A percentile compares a stretch with the other conserved stretches of the same genome.
Evolutionary conservation across 2,113 vertebrate genomes (phyloP).

Genomic region (Sceloporus undulatus): DNA sequence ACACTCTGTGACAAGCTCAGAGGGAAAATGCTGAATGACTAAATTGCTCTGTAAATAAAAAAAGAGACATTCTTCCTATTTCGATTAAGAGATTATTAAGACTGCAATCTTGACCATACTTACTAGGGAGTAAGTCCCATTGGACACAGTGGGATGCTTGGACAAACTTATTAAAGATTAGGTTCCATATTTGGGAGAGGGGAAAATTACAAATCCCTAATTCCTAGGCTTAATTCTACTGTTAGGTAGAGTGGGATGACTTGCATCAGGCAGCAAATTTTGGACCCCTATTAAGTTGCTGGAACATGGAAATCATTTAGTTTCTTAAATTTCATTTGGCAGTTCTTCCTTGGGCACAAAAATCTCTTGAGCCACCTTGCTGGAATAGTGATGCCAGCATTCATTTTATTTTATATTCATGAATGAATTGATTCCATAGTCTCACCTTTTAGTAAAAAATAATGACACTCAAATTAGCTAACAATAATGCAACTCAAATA

Average conservation of each 20-base stretch:
- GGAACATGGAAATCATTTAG: neutral
- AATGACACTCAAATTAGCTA: too few relatives aligned
- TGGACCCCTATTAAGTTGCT: neutral
- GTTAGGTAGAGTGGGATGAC: neutral
- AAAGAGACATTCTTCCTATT: constrained; percentile 59
- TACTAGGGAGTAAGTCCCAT: neutral
- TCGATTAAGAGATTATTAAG: constrained; percentile 41
- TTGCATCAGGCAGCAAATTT: neutral
- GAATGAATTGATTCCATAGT: too few relatives aligned
- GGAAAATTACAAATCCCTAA: neutral
- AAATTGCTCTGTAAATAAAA: constrained; percentile 66
- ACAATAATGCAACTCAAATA: too few relatives aligned
- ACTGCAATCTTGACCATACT: neutral
- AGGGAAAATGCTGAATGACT: constrained; percentile 52
- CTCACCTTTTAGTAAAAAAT: too few relatives aligned
- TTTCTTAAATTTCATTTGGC: neutral
- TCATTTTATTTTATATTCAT: too few relatives aligned
- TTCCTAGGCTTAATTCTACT: too few relatives aligned
- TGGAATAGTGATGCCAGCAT: too few relatives aligned
- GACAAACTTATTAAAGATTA: neutral
- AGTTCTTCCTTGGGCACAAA: too few relatives aligned
- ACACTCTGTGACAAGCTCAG: constrained; percentile 68
- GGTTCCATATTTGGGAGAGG: neutral
- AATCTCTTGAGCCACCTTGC: too few relatives aligned
- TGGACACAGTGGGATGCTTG: neutral